phyloP scores from a whole-genome alignment of 2,888 invertebrate genomes.

The Ormyrus thymus region DNA sequence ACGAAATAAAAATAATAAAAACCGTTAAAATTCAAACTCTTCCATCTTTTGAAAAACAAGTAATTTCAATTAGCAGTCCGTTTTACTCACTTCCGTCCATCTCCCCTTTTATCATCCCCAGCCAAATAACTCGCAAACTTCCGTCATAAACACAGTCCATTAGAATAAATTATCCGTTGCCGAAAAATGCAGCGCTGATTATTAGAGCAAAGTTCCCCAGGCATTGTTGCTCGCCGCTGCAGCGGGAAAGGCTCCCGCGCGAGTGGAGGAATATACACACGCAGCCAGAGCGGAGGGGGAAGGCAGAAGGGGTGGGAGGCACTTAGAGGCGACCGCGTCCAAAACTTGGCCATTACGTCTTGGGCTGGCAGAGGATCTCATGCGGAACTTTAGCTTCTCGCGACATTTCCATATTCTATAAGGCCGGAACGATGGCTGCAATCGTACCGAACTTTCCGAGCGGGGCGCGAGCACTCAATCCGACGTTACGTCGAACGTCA shows the following conservation, averaged over 20 bases:
- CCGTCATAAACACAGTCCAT: too few species aligned
- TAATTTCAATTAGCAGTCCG: too few species aligned
- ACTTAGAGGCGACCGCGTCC: constrained; percentile 68
- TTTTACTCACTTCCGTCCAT: too few species aligned
- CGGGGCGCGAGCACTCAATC: constrained; percentile 24
- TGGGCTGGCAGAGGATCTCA: constrained; percentile 65
- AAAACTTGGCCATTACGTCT: constrained; percentile 71
- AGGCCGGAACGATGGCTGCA: constrained; percentile 50
- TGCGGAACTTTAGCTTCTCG: constrained; percentile 60
- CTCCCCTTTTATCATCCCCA: too few species aligned
- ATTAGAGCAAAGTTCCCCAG: too few species aligned
- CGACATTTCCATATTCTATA: constrained; percentile 62
- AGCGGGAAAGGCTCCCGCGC: not conserved
- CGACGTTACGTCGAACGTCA: constrained; percentile 28
- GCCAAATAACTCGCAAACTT: too few species aligned
- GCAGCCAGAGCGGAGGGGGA: not conserved
- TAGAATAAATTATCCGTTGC: too few species aligned
- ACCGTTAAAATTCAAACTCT: too few species aligned
- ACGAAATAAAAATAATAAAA: too few species aligned
- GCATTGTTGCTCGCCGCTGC: too few species aligned
- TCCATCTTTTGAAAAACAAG: too few species aligned
- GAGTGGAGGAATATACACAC: not conserved
- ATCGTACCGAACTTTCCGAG: constrained; percentile 42
- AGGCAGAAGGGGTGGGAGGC: constrained; percentile 53
- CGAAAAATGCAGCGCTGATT: too few species aligned